Evolutionary conservation across 2,797 vertebrate species (phyloP), one percentile per base, ranked within the genome.

Genomic region (Artibeus jamaicensis): DNA sequence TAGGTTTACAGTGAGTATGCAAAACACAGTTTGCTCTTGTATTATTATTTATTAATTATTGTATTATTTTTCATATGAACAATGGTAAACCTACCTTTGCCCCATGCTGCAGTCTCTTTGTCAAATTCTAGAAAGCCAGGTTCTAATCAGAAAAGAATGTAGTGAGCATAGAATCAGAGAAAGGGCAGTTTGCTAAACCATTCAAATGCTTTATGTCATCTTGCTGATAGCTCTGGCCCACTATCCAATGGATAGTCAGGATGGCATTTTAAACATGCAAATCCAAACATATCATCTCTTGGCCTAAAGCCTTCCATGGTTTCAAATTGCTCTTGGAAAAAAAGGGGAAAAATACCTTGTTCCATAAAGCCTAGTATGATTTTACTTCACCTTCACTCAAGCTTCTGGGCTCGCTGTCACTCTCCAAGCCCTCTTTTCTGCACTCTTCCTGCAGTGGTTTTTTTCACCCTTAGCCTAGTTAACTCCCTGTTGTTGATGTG

Each of bases 221-320:
- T 96, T 90, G 77, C n/a, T 85, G 86, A 87, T 74, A 77, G 48
- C 59, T 73, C 18, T 37, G 4, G 77, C 90, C 67, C 32, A 70
- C 81, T 62, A 34, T 77, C 86, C 42, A 74, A 53, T 82, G 82
- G 71, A 29, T 74, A 62, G 29, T 78, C 37, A 29, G 34, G 53
- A 59, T 65, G 81, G 89, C 62, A 70, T 92, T 68, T 97, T 79
- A 57, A 95, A 96, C 93, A 82, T 94, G 77, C 26, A 96, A 85
- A 96, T 94, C 46, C 78, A 87, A 91, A 62, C 62, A 26, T 83
- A 65, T 73, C 44, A 48, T 88, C 76, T 86, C 32, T 91, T 32
- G 15, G 76, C 57, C 70, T 81, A 89, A 94, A 93, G 48, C 6
- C 37, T 85, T 91, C 67, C 57, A 32, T 93, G 76, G n/a, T 77